Evolutionary conservation across 2,113 vertebrate genomes (phyloP).

Genomic region (Poicephalus gulielmi): DNA sequence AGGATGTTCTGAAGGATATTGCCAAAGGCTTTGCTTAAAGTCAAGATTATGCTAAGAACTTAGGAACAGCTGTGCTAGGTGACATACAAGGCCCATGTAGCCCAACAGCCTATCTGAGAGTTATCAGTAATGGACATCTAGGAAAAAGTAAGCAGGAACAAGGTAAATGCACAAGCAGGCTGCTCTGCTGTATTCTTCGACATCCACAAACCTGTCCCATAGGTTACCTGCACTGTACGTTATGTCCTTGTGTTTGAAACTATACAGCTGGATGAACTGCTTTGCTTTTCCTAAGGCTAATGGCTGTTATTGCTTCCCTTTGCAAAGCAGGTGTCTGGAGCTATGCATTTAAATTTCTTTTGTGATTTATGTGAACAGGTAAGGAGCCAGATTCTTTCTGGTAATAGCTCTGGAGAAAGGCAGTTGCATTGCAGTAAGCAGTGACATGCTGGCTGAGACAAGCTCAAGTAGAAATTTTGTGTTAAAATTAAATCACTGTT

Average conservation of each 20-base stretch:
- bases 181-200: not conserved
- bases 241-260: not conserved
- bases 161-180: not conserved
- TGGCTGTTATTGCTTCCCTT: not conserved
- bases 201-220: not conserved
- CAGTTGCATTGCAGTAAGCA: not conserved
- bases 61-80: not conserved
- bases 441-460: not conserved
- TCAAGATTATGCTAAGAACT: not conserved
- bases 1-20: not conserved
- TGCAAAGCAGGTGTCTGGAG: accelerated
- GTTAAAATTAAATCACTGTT: not conserved
- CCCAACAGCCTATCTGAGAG: not conserved
- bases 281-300: not conserved
- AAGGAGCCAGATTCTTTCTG: not conserved
- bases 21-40: not conserved
- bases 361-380: not conserved
- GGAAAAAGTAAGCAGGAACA: not conserved
- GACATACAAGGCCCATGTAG: not conserved
- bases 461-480: not conserved
- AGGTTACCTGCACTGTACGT: not conserved
- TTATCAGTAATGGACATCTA: not conserved
- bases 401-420: not conserved
- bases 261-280: not conserved
- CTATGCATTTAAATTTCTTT: not conserved